Evolutionary conservation across 2,888 invertebrate genomes (phyloP), one percentile per base, ranked within the genome.

Genomic region (Zygogramma bicolorata): DNA sequence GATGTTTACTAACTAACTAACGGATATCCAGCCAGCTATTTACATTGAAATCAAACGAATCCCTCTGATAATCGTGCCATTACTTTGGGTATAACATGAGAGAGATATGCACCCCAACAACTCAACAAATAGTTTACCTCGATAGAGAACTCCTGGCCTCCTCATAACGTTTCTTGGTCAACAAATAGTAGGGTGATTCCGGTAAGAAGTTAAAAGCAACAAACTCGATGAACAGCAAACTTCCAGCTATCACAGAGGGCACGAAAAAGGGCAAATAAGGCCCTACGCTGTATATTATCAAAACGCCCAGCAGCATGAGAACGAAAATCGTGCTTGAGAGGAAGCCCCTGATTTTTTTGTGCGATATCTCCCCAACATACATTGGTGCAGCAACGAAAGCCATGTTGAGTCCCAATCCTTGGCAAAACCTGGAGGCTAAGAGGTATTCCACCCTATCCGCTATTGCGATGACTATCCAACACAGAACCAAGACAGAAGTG

Each of bases 281-380:
- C 8, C 81, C 79, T 73, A 87, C 82, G 22, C 82, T 78, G 72
- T 86, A 86, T 2, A 86, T 83, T 4, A 85, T 6, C 22, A 74
- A 5, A 4, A 74, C 67, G 7, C 87, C 87, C 3, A 85, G 63
- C n/a, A 86, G 79, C 84, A 86, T 85, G 83, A 86, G 85, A 27
- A 86, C 81, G 73, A 85, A 86, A 63, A 86, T 86, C 29, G 84
- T 81, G 5, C 85, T 83, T 0, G 85, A 83, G n/a, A 87, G 74
- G 62, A 86, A 84, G 20, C 87, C 87, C 49, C 87, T 71, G 15
- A 87, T 84, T 67, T 84, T 83, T 60, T 86, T 84, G 73, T 86
- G 85, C 10, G 87, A 85, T 61, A 86, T 85, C 79, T 87, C 86
- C 2, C 84, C 86, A 10, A 86, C 83, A 76, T 85, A 86, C 85